A percentile compares a stretch with the other conserved stretches of the same genome.
phyloP scores from a whole-genome alignment of 2,888 invertebrate species.

The Aporophyla nigra region DNA sequence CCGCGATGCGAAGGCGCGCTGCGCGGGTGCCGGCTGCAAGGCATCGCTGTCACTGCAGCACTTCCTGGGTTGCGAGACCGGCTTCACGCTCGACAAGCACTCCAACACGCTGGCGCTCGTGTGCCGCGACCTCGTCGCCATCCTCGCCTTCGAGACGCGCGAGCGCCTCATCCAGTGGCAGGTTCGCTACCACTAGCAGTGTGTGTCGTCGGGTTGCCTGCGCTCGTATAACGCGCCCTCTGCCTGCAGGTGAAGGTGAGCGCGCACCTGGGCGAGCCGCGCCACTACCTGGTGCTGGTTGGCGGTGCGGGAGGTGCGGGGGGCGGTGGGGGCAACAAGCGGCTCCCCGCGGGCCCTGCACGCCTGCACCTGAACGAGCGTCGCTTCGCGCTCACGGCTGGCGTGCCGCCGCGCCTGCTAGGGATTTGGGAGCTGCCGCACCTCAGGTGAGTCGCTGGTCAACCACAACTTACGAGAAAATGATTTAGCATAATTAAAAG shows the following conservation, averaged over 20 bases:
- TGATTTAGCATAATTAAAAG: neutral
- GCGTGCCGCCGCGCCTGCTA: slow-evolving; percentile 95
- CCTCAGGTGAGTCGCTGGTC: slow-evolving; percentile 86
- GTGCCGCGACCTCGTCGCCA: slow-evolving; percentile 95
- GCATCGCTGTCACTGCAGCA: slow-evolving; percentile 96
- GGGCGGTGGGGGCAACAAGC: slow-evolving; percentile 84
- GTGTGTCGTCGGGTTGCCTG: neutral
- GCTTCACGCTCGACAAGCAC: slow-evolving; percentile 97
- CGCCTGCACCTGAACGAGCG: slow-evolving; percentile 95
- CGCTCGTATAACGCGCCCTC: neutral
- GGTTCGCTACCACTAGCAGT: slow-evolving; percentile 68
- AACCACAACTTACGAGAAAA: neutral
- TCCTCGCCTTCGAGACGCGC: slow-evolving; percentile 96
- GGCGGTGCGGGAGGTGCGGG: slow-evolving; percentile 81
- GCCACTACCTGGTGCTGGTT: slow-evolving; percentile 82
- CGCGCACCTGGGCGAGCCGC: slow-evolving; percentile 80
- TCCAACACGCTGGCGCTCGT: slow-evolving; percentile 97
- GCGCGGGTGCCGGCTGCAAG: slow-evolving; percentile 92
- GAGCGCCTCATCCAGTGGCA: slow-evolving; percentile 98
- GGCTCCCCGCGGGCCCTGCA: slow-evolving; percentile 94
- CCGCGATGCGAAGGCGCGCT: slow-evolving; percentile 94
- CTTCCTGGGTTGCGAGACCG: slow-evolving; percentile 95
- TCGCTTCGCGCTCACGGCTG: slow-evolving; percentile 95
- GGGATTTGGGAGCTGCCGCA: slow-evolving; percentile 93
- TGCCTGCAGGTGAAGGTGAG: slow-evolving; percentile 81